Percentiles rank a stretch among this genome's conserved stretches.
Conservation (phyloP, 2,888 invertebrate genomes). For the Cosmia trapezina region DNA sequence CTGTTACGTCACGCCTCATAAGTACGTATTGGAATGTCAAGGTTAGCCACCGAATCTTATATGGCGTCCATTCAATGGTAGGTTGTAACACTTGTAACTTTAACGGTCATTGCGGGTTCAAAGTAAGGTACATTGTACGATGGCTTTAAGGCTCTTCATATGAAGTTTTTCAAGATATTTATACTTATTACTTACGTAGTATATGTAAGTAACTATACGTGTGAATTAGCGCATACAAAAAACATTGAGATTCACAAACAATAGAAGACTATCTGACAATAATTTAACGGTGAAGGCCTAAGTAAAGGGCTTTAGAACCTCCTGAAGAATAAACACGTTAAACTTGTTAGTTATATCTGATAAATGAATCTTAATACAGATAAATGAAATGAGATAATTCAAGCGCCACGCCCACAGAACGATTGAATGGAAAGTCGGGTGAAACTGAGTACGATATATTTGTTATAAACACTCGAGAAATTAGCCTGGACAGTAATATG, state of each 20-base stretch:
- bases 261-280: constrained; percentile 28
- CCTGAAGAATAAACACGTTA: constrained; percentile 31
- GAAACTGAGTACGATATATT: constrained; percentile 53
- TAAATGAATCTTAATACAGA: constrained; percentile 48
- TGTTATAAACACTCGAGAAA: constrained; percentile 48
- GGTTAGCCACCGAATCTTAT: constrained; percentile 30
- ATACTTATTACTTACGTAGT: neutral
- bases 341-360: constrained; percentile 39
- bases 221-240: constrained; percentile 34
- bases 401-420: constrained; percentile 32
- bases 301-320: neutral
- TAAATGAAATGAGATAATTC: constrained; percentile 55
- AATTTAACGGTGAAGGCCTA: constrained; percentile 20
- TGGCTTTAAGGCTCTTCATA: neutral
- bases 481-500: constrained; percentile 22
- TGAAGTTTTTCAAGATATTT: neutral
- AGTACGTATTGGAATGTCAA: constrained; percentile 53
- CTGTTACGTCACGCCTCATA: constrained; percentile 27
- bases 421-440: constrained; percentile 64
- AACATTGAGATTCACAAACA: constrained; percentile 28
- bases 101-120: constrained; percentile 32
- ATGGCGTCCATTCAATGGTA: constrained; percentile 11
- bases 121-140: neutral
- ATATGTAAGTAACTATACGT: constrained; percentile 9
- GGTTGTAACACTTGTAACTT: constrained; percentile 6